Base-by-base conservation (phyloP, 2,113 vertebrate species). In the Salvelinus fontinalis region DNA sequence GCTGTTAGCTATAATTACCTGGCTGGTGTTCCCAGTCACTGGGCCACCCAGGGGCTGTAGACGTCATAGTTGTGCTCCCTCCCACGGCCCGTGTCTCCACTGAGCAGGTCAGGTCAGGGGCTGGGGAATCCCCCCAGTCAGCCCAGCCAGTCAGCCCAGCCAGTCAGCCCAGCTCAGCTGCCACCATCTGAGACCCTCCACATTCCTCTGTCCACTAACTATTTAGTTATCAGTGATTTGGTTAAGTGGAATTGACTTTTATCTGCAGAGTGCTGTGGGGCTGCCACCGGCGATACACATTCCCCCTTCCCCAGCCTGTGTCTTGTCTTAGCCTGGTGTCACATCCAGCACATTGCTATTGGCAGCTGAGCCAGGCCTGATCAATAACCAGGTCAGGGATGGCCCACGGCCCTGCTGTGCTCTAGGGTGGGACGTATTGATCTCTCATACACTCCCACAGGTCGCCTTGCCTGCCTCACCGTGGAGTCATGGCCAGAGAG, bases 191-290 rank as follows among this genome's bases (percentile, higher is more conserved):
- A 80, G 89, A 69, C 75, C 89, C 82, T 29, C 83, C 80, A 91
- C 94, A 96, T 95, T 93, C 95, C 95, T 96, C 93, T 92, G 90
- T 95, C 93, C 93, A 91, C 85, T 92, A 96, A 97, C 97, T 97
- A 97, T 97, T 97, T 97, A 95, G 95, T 97, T 95, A 95, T 95
- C 95, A 95, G 94, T 93, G 95, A 93, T 96, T 96, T 95, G 90
- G 90, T 95, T 97, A 97, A 98, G 95, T 97, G 94, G 93, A 95
- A 97, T 97, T 97, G 96, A 97, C 96, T 97, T 96, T 97, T 96
- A 97, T 98, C 87, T 92, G 94, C 89, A 88, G 92, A 93, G 90
- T 92, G 94, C 94, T 94, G 87, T 91, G 89, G 81, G 84, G 93
- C 92, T 96, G 96, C 96, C 96, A 97, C 91, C 83, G 94, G 94